Percentiles rank a stretch among this genome's conserved stretches.
phyloP scores from a whole-genome alignment of 1,140 invertebrate genomes.

The Reticulitermes speratus region DNA sequence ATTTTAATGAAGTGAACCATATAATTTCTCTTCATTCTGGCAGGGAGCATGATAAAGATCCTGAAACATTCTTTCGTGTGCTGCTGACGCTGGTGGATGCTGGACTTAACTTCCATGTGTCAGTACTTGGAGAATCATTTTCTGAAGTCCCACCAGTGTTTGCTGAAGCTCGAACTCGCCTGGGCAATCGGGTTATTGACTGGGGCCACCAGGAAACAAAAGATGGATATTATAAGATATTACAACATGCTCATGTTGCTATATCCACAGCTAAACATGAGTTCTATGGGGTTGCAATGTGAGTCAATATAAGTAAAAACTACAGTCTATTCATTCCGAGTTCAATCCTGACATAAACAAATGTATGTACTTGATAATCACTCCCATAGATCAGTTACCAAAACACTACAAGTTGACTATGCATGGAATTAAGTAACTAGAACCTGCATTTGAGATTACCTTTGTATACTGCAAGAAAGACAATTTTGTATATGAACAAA shows the following conservation, averaged over 20 bases:
- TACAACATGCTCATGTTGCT: conserved; percentile 60
- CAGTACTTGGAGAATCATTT: conserved; percentile 63
- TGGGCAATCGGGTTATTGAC: conserved; percentile 56
- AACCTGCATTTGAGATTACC: no score
- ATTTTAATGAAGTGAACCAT: background rate
- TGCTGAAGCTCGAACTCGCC: conserved; percentile 49
- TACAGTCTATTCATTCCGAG: no score
- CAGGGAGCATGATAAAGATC: conserved; percentile 78
- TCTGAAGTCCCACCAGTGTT: conserved; percentile 58
- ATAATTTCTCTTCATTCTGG: background rate
- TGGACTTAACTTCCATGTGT: conserved; percentile 58
- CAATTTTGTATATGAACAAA: no score
- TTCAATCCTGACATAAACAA: no score
- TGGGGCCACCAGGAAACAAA: conserved; percentile 61
- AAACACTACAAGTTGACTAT: no score
- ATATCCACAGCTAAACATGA: conserved; percentile 75
- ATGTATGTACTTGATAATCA: no score
- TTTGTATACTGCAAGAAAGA: no score
- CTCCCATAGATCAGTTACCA: no score
- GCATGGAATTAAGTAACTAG: no score
- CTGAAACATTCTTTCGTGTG: conserved; percentile 61
- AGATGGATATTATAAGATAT: conserved; percentile 58
- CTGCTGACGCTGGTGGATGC: conserved; percentile 57
- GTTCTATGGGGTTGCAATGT: conserved; percentile 75
- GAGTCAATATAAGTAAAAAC: conserved; percentile 39